Evolutionary conservation across 2,797 vertebrate genomes (phyloP).

Genomic region (Bovichtus variegatus): DNA sequence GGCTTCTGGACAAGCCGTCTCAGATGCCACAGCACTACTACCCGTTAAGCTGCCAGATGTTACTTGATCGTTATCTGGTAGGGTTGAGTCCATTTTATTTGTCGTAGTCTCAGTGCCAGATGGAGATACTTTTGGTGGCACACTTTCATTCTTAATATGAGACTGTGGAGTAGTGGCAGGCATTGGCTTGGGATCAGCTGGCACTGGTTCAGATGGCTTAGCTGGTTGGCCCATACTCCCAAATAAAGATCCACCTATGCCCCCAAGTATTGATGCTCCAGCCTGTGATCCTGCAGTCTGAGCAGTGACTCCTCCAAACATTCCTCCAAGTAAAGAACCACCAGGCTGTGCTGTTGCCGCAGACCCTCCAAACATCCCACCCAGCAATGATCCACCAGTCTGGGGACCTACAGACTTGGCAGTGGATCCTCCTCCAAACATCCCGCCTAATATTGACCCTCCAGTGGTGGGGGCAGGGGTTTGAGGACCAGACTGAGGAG

Average conservation of each 20-base stretch:
- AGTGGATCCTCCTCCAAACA: slow-evolving; percentile 75
- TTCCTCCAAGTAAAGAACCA: slow-evolving; percentile 77
- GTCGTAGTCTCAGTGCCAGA: slow-evolving; percentile 21
- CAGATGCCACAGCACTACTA: slow-evolving; percentile 12
- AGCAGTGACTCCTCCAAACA: slow-evolving; percentile 72
- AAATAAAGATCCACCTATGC: slow-evolving; percentile 76
- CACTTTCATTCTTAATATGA: slow-evolving; percentile 58
- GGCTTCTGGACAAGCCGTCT: slow-evolving; percentile 28
- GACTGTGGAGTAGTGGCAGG: slow-evolving; percentile 37
- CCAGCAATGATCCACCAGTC: slow-evolving; percentile 72
- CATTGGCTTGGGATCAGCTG: slow-evolving; percentile 54
- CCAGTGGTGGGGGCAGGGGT: slow-evolving; percentile 44
- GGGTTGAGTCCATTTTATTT: slow-evolving; percentile 36
- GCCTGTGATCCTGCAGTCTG: slow-evolving; percentile 66
- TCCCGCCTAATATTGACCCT: slow-evolving; percentile 77
- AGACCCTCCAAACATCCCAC: slow-evolving; percentile 78
- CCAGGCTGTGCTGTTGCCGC: slow-evolving; percentile 73
- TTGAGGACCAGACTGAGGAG: slow-evolving; percentile 63
- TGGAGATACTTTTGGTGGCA: slow-evolving; percentile 26
- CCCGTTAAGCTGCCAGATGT: slow-evolving; percentile 21
- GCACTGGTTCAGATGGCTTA: slow-evolving; percentile 62
- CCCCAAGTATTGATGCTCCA: slow-evolving; percentile 72
- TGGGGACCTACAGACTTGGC: slow-evolving; percentile 59
- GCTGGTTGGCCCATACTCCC: slow-evolving; percentile 85
- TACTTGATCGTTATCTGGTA: slow-evolving; percentile 40